Evolutionary conservation across 2,113 vertebrate species (phyloP).

Genomic region (Rhizomys pruinosus): DNA sequence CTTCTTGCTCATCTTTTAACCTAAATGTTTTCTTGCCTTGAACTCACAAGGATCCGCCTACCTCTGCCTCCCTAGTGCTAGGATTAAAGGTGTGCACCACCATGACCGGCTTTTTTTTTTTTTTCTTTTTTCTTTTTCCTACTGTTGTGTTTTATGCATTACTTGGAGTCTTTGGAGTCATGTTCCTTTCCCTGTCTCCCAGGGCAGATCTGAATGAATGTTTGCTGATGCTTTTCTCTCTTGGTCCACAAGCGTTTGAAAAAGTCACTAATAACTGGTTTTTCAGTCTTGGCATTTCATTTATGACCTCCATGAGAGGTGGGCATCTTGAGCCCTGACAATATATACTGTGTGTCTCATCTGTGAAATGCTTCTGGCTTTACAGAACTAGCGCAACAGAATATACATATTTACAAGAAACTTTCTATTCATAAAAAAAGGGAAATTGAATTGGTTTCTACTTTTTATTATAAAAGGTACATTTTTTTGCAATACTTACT

Average conservation of each 20-base stretch:
- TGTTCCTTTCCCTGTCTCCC: not conserved
- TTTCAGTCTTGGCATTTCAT: slow-evolving; percentile 88
- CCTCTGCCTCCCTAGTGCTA: too few relatives aligned
- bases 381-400: slow-evolving; percentile 89
- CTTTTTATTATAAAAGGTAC: slow-evolving; percentile 93
- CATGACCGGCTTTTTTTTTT: too few relatives aligned
- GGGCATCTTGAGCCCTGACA: slow-evolving; percentile 83
- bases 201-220: slow-evolving; percentile 85
- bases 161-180: slow-evolving; percentile 78
- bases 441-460: slow-evolving; percentile 92
- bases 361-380: slow-evolving; percentile 89
- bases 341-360: slow-evolving; percentile 86
- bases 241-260: slow-evolving; percentile 84
- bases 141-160: slow-evolving; percentile 74
- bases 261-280: slow-evolving; percentile 84
- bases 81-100: too few relatives aligned
- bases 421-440: slow-evolving; percentile 91
- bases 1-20: slow-evolving; percentile 82
- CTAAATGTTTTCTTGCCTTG: slow-evolving; percentile 85
- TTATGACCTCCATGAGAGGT: slow-evolving; percentile 84
- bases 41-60: too few relatives aligned
- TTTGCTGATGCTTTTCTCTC: slow-evolving; percentile 85
- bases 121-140: too few relatives aligned
- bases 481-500: slow-evolving; percentile 89
- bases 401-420: slow-evolving; percentile 93